Evolutionary conservation across 1,140 invertebrate species (phyloP).

Genomic region (Cyphomyrmex costatus): DNA sequence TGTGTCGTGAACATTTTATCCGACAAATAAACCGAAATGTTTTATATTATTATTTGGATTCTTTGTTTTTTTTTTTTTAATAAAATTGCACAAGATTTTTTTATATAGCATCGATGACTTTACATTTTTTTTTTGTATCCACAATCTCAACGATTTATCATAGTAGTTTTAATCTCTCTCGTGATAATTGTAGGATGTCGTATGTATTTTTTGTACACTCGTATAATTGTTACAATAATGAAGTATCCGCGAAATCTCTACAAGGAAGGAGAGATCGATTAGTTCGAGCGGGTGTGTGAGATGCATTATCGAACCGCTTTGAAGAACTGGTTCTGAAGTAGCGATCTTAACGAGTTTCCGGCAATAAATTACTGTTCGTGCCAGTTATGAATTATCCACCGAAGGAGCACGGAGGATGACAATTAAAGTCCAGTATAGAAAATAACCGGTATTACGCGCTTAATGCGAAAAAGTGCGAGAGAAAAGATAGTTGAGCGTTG

Average conservation of each 20-base stretch:
- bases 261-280: conserved; percentile 44
- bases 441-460: conserved; percentile 56
- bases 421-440: conserved; percentile 55
- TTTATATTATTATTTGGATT: neutral
- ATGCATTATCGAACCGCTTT: conserved; percentile 46
- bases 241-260: conserved; percentile 14
- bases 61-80: too few relatives aligned
- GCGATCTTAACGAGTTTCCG: conserved; percentile 61
- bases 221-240: conserved; percentile 8
- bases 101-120: neutral
- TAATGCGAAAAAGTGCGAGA: conserved; percentile 47
- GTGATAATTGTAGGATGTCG: neutral
- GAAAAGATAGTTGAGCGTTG: conserved; percentile 29
- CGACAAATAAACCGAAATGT: neutral
- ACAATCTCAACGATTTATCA: neutral
- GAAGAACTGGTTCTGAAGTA: conserved; percentile 57
- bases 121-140: neutral
- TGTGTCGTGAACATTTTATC: neutral
- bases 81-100: neutral
- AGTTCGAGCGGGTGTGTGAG: conserved; percentile 29
- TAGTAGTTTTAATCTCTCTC: neutral
- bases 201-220: neutral
- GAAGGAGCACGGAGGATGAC: conserved; percentile 47
- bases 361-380: conserved; percentile 60
- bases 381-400: conserved; percentile 49